These are phyloP conservation scores for Druceiella hillmani DNA, from an alignment of 2,888 invertebrate genomes.

Conservation along the genomic window DNA sequence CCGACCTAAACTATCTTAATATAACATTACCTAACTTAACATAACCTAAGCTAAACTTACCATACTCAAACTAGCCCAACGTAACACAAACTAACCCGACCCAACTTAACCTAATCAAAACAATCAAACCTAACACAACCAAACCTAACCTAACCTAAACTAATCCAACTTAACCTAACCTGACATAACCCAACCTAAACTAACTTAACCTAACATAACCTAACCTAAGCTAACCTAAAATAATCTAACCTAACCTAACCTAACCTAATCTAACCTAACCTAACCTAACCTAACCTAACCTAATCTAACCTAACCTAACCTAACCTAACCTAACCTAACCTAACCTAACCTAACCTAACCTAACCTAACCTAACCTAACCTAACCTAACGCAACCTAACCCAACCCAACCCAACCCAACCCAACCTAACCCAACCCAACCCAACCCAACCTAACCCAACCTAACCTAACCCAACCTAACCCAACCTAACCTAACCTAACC, in stretches of 20 bases:
- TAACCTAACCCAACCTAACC: conserved; percentile 19
- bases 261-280: conserved; percentile 20
- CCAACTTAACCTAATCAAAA: conserved; percentile 18
- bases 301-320: conserved; percentile 18
- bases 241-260: conserved; percentile 19
- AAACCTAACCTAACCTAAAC: conserved; percentile 16
- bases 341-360: conserved; percentile 16
- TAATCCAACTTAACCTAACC: conserved; percentile 22
- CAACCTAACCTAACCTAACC: conserved; percentile 17
- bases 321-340: conserved; percentile 19
- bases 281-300: conserved; percentile 13
- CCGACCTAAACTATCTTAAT: conserved; percentile 16
- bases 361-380: conserved; percentile 18
- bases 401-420: conserved; percentile 16
- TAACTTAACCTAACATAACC: conserved; percentile 20
- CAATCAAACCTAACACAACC: conserved; percentile 16
- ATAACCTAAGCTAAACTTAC: conserved; percentile 15
- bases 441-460: conserved; percentile 20
- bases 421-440: conserved; percentile 21
- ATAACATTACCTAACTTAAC: conserved; percentile 14
- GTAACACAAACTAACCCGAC: conserved; percentile 19
- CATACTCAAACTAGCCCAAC: conserved; percentile 16
- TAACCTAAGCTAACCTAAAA: conserved; percentile 13
- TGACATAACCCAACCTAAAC: conserved; percentile 18
- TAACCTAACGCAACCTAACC: conserved; percentile 20